Evolutionary conservation across 1,140 invertebrate species (phyloP), one percentile per base, ranked within the genome.

Genomic region (Colletes gigas): DNA sequence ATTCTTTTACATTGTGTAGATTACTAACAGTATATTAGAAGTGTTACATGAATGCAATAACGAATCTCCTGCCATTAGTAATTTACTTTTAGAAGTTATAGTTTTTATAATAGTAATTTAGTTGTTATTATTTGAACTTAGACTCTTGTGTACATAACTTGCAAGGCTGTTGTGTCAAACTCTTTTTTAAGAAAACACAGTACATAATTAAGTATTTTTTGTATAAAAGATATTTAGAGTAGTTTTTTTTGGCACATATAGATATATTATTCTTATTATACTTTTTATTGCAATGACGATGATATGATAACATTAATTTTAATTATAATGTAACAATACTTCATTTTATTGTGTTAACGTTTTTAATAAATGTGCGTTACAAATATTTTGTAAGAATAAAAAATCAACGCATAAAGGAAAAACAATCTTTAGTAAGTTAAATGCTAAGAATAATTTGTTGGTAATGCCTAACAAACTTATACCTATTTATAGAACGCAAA

Each of bases 401-500:
- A 47, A 60, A 4, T 30, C n/a, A 9, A 63, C 39, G 39, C 30
- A 52, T 19, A 4, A 4, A 14, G 44, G 7, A n/a, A 21, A 17
- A 21, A 6, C 17, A 59, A 39, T 41, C 14, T 10, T 9, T 66
- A 15, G 5, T 52, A 4, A 57, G 30, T 57, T 57, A 62, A 47
- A 9, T 17, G 21, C 2, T 17, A 47, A 79, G 12, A 60, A 83
- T 69, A 63, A 8, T 19, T 63, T 63, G 1, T 52, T 63, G 55
- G n/a, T 70, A 10, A 47, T 47, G 47, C 30, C 67, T 60, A 63
- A 50, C 8, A 60, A 62, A 30, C 69, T 66, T 41, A 30, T 30
- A 21, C 44, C 52, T 63, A 60, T 60, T 82, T 93, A 9, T 92
- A 97, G 96, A 97, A 96, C 94, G 95, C 96, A 74, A 97, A 97